Percentiles rank a stretch among this genome's conserved stretches.
These are phyloP conservation scores for Xanthorhoe spadicearia DNA, from an alignment of 2,888 invertebrate species.

Conservation along the genomic window DNA sequence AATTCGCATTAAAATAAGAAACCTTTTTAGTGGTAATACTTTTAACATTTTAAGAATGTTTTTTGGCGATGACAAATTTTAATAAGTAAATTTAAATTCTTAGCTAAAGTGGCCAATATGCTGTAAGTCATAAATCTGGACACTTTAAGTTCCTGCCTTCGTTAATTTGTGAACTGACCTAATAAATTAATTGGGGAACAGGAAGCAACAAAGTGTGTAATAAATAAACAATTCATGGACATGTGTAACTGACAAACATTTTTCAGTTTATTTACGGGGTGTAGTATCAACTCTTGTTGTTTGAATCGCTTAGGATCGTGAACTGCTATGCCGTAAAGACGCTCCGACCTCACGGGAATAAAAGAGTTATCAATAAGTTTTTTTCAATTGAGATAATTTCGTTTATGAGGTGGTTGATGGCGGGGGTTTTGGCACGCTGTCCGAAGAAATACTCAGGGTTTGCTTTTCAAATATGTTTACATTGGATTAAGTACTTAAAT, in stretches of 20 bases:
- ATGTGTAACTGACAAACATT: conserved; percentile 64
- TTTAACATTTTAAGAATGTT: conserved; percentile 17
- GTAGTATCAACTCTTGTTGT: conserved; percentile 67
- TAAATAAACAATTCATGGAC: conserved; percentile 71
- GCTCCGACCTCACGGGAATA: conserved; percentile 70
- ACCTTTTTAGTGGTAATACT: conserved; percentile 14
- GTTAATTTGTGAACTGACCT: conserved; percentile 74
- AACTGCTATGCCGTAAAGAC: conserved; percentile 65
- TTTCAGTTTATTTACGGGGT: conserved; percentile 59
- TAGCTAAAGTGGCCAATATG: conserved; percentile 26
- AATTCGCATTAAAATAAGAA: not conserved
- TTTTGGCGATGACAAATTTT: conserved; percentile 10
- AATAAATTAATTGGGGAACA: conserved; percentile 77
- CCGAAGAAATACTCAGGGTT: conserved; percentile 34
- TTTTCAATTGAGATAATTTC: conserved; percentile 69
- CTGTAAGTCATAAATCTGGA: conserved; percentile 59
- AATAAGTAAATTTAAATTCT: conserved; percentile 20
- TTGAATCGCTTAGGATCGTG: conserved; percentile 68
- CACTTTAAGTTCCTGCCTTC: conserved; percentile 69
- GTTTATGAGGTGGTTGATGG: conserved; percentile 50
- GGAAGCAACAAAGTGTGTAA: conserved; percentile 76
- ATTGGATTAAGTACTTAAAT: not conserved
- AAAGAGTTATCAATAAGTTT: conserved; percentile 80
- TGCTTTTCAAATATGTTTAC: conserved; percentile 27
- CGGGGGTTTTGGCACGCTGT: conserved; percentile 51